Conservation (phyloP, 2,888 invertebrate species). For the Zaprionus obscuricornis region DNA sequence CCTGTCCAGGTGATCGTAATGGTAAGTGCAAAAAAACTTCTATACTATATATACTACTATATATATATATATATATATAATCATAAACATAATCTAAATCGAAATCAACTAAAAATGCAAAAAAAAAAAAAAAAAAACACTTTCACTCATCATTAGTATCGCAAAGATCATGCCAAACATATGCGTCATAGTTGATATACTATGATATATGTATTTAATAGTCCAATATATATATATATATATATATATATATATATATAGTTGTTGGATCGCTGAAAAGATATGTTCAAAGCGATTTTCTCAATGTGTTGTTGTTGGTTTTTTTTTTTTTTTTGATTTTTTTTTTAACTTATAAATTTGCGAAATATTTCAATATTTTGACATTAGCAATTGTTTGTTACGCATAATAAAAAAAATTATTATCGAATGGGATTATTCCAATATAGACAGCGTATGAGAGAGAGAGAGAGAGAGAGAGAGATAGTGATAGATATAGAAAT, state of each 20-base stretch:
- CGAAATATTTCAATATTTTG: constrained; percentile 73
- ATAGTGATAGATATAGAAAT: background rate
- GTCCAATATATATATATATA: constrained; percentile 2
- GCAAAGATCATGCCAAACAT: constrained; percentile 44
- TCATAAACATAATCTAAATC: background rate
- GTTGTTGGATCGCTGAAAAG: background rate
- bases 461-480: constrained; percentile 1
- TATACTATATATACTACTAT: background rate
- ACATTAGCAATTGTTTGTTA: constrained; percentile 65
- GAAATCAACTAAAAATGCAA: too few species aligned
- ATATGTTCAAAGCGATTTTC: constrained; percentile 26
- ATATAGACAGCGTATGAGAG: too few species aligned
- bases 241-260: background rate
- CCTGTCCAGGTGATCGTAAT: constrained; percentile 91
- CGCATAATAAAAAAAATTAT: constrained; percentile 42
- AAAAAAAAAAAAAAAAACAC: too few species aligned
- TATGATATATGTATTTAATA: background rate
- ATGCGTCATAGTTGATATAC: constrained; percentile 41
- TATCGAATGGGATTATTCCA: constrained; percentile 42
- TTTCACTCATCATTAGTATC: constrained; percentile 16
- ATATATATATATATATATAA: constrained; percentile 1
- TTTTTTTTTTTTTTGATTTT: background rate
- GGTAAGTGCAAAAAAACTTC: constrained; percentile 85
- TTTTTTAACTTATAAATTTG: constrained; percentile 40
- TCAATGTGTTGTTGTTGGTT: too few species aligned